Conservation (phyloP, 2,113 vertebrate genomes). For the Micronycteris hirsuta region DNA sequence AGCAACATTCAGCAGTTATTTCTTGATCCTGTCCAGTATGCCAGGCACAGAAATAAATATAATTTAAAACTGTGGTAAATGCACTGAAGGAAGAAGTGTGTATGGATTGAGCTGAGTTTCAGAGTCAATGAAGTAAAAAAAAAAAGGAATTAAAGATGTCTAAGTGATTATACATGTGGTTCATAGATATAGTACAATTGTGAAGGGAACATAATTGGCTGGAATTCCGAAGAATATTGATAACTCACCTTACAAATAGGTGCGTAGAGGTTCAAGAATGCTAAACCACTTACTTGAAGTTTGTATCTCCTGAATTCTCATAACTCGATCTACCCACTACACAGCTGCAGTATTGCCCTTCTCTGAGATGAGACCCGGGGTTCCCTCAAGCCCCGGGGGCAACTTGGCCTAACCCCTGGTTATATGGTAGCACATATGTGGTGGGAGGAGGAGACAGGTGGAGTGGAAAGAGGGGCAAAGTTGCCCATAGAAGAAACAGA, state of each 20-base stretch:
- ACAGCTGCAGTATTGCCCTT: not conserved
- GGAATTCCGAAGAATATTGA: not conserved
- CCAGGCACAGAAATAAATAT: not conserved
- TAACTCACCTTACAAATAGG: not conserved
- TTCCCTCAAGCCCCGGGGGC: not conserved
- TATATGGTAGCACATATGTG: accelerated
- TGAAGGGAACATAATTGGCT: not conserved
- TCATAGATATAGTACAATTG: not conserved
- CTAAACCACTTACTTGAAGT: not conserved
- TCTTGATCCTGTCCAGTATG: not conserved
- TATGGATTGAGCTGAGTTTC: not conserved
- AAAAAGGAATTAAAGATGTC: not conserved
- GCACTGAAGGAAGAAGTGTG: not conserved
- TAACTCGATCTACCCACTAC: not conserved
- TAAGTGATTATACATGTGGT: not conserved
- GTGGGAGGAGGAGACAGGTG: not conserved
- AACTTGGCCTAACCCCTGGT: not conserved
- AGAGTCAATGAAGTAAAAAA: not conserved
- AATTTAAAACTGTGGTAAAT: not conserved
- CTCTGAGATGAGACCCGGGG: not conserved
- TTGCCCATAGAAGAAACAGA: not conserved
- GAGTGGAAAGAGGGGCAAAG: not conserved
- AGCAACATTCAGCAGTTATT: not conserved
- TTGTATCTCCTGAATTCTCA: not conserved
- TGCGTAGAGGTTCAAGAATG: not conserved